A percentile compares a stretch with the other conserved stretches of the same genome.
Evolutionary conservation across 2,113 vertebrate species (phyloP).

Genomic region (Meriones unguiculatus): DNA sequence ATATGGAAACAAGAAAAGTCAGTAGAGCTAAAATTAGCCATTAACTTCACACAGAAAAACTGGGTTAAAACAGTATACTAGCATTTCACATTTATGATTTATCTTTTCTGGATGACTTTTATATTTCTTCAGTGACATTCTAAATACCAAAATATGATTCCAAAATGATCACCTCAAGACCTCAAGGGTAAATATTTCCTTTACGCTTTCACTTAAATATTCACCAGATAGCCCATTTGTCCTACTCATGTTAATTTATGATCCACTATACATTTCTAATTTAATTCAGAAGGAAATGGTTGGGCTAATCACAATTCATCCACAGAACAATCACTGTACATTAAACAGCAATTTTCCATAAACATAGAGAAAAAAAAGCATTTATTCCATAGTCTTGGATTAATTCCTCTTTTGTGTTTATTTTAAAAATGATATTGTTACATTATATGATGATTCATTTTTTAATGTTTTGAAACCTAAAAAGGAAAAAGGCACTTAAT

Average conservation of each 20-base stretch:
- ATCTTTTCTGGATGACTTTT: background rate
- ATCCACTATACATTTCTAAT: conserved; percentile 43
- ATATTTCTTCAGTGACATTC: background rate
- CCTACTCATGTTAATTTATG: conserved; percentile 16
- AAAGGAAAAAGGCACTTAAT: conserved; percentile 41
- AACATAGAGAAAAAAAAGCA: background rate
- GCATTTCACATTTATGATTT: background rate
- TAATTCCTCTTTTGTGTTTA: conserved; percentile 48
- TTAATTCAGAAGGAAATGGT: conserved; percentile 20
- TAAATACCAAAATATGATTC: conserved; percentile 22
- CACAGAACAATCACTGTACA: background rate
- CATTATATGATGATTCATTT: background rate
- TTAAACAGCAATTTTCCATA: background rate
- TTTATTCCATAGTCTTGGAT: background rate
- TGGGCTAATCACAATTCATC: conserved; percentile 17
- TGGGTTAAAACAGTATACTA: background rate
- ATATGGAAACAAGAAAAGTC: conserved; percentile 69
- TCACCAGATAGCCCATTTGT: background rate
- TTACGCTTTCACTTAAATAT: conserved; percentile 13
- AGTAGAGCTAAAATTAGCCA: conserved; percentile 32
- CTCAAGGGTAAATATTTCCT: background rate
- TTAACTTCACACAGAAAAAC: conserved; percentile 43
- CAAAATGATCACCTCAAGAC: background rate
- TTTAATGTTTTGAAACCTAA: conserved; percentile 44
- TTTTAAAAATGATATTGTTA: background rate